Percentiles rank a stretch among this genome's conserved stretches.
phyloP scores from a whole-genome alignment of 2,888 invertebrate species.

The Philereme transversata region DNA sequence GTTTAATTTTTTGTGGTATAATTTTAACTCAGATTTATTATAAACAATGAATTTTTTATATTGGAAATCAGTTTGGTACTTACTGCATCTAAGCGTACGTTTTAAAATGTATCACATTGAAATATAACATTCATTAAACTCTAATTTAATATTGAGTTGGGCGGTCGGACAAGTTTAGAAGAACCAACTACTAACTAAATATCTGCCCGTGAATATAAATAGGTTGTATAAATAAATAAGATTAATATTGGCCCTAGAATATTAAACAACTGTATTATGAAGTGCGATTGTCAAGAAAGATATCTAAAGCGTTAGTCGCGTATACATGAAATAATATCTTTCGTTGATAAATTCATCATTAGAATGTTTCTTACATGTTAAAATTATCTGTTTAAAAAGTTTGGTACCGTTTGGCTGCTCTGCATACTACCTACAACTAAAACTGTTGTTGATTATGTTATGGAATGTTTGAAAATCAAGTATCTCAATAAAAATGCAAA shows the following conservation, averaged over 20 bases:
- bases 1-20: too few species aligned
- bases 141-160: conserved; percentile 4
- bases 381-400: conserved; percentile 46
- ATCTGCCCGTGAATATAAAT: conserved; percentile 1
- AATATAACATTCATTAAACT: background rate
- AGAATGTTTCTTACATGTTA: conserved; percentile 20
- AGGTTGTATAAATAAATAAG: conserved; percentile 1
- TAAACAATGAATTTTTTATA: background rate
- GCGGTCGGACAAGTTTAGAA: conserved; percentile 6
- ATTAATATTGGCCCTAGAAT: conserved; percentile 19
- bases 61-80: background rate
- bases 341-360: conserved; percentile 18
- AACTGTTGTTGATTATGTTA: conserved; percentile 68
- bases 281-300: conserved; percentile 17
- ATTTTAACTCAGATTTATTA: background rate
- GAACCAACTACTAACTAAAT: background rate
- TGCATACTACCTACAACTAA: conserved; percentile 38
- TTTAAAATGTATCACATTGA: background rate
- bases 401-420: conserved; percentile 63
- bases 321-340: conserved; percentile 13
- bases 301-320: conserved; percentile 21
- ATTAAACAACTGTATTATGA: conserved; percentile 9
- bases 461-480: conserved; percentile 72
- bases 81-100: background rate
- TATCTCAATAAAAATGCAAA: conserved; percentile 70